These are phyloP conservation scores for Pyrgilauda ruficollis DNA, from an alignment of 2,113 vertebrate species.

Conservation along the genomic window DNA sequence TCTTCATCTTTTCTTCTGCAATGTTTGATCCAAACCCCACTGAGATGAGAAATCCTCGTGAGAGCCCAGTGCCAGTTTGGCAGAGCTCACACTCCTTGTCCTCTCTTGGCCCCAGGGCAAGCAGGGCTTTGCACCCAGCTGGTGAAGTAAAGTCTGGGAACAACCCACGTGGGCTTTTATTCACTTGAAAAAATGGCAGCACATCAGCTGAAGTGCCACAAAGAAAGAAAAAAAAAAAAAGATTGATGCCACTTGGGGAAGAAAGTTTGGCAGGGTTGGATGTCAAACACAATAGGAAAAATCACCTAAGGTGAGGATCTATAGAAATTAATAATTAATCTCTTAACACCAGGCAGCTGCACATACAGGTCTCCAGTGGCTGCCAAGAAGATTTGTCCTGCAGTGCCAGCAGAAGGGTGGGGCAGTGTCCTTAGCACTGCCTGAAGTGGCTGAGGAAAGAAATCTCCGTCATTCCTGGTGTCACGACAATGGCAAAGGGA, in stretches of 20 bases:
- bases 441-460: not conserved
- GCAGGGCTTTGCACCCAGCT: not conserved
- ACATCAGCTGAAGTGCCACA: not conserved
- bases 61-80: not conserved
- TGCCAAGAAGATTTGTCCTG: constrained; percentile 17
- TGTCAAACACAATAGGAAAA: not conserved
- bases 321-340: constrained; percentile 41
- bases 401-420: not conserved
- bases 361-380: not conserved
- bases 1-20: not conserved
- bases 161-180: not conserved
- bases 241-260: not conserved
- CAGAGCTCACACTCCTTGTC: not conserved
- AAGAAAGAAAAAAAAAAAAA: too few relatives aligned
- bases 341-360: not conserved
- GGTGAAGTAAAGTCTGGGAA: not conserved
- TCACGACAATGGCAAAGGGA: not conserved
- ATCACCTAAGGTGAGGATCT: not conserved
- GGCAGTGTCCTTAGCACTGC: not conserved
- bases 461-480: not conserved
- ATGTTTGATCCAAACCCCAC: not conserved
- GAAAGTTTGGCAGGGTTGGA: not conserved
- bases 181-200: not conserved
- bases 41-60: not conserved
- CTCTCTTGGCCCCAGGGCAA: not conserved